Percentiles rank a stretch among this genome's conserved stretches.
Conservation (phyloP, 2,113 vertebrate genomes). For the Campylomormyrus tamandua region DNA sequence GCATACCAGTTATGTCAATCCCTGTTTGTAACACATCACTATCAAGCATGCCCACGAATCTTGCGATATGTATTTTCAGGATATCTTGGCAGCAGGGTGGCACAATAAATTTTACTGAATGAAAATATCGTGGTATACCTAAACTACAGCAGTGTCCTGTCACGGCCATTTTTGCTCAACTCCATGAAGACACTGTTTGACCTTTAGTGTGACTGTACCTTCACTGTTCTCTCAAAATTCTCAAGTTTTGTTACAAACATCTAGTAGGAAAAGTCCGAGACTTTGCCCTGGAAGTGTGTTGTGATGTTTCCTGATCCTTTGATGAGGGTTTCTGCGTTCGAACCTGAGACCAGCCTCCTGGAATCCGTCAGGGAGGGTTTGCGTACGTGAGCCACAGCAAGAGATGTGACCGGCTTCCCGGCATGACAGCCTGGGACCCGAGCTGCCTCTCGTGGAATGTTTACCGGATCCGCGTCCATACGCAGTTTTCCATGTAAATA, state of each 20-base stretch:
- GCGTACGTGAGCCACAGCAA: background rate
- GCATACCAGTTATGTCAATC: background rate
- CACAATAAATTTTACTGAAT: background rate
- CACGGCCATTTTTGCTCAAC: background rate
- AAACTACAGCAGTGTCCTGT: background rate
- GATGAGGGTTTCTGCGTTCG: background rate
- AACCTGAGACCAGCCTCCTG: background rate
- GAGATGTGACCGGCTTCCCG: background rate
- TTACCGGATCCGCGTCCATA: background rate
- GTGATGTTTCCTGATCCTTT: background rate
- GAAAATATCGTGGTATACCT: background rate
- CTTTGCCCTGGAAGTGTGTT: background rate
- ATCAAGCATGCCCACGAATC: background rate
- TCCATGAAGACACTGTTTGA: background rate
- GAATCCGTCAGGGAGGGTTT: background rate
- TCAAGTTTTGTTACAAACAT: background rate
- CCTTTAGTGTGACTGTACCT: background rate
- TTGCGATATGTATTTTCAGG: background rate
- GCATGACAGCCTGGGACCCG: background rate
- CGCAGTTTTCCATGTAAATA: background rate
- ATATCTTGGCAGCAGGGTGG: background rate
- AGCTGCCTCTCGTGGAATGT: background rate
- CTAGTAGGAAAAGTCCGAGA: background rate
- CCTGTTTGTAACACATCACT: background rate
- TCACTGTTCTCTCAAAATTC: background rate